Evolutionary conservation across 2,797 vertebrate genomes (phyloP).

Genomic region (Hafferia zeledoni): DNA sequence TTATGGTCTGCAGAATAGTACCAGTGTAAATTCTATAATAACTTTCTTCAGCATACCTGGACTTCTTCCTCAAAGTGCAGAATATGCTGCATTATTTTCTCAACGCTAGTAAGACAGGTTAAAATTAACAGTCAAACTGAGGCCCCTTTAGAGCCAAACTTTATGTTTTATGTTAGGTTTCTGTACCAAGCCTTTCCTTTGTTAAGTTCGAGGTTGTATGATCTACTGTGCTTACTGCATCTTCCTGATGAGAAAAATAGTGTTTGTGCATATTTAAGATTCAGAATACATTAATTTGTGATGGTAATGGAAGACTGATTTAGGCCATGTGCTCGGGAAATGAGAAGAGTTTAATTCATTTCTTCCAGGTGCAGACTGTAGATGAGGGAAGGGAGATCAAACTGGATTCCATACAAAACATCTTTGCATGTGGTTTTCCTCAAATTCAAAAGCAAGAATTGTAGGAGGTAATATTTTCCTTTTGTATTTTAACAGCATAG

Average conservation of each 20-base stretch:
- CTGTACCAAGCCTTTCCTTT: background rate
- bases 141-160: background rate
- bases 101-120: background rate
- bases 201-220: background rate
- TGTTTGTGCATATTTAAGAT: background rate
- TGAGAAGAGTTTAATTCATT: background rate
- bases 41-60: background rate
- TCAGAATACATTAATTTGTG: background rate
- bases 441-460: slow-evolving; percentile 13
- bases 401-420: background rate
- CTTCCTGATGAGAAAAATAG: background rate
- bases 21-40: background rate
- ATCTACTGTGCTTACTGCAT: background rate
- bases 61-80: background rate
- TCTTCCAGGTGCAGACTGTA: background rate
- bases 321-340: background rate
- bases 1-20: background rate
- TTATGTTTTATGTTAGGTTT: background rate
- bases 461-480: slow-evolving; percentile 35
- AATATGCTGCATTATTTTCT: background rate
- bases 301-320: background rate
- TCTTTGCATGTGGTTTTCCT: background rate
- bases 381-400: background rate
- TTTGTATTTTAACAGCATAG: slow-evolving; percentile 32
- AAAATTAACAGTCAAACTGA: background rate